Evolutionary conservation across 37 sponge, comb jelly and placozoan genomes (phyloP).

Genomic region (Beroe forskalii): DNA sequence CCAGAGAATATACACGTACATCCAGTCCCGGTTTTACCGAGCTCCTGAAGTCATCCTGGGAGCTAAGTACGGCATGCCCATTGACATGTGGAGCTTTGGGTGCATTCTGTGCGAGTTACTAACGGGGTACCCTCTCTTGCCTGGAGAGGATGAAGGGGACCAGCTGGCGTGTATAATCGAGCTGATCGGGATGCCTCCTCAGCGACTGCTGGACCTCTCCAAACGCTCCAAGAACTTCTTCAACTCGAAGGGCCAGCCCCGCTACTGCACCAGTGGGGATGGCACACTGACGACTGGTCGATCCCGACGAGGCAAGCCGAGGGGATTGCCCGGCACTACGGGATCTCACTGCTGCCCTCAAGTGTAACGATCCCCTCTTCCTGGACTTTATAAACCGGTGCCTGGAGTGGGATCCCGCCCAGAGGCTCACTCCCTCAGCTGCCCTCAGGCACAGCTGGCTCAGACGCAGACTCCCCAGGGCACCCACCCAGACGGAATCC

Average conservation of each 20-base stretch:
- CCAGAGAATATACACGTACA: conserved; percentile 95
- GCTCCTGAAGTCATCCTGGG: conserved; percentile 96
- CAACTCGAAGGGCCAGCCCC: conserved; percentile 78
- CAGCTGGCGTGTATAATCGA: conserved; percentile 94
- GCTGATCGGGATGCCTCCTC: conserved; percentile 83
- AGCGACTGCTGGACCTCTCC: conserved; percentile 75
- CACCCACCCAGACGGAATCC: conserved; percentile 64
- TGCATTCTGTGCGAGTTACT: conserved; percentile 92
- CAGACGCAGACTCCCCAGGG: conserved; percentile 65
- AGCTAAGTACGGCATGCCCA: conserved; percentile 91
- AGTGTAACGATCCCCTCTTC: conserved; percentile 86
- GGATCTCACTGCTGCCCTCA: conserved; percentile 84
- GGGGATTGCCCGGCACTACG: conserved; percentile 84
- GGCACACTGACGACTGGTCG: conserved; percentile 69
- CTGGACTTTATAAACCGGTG: conserved; percentile 77
- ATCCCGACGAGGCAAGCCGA: conserved; percentile 84
- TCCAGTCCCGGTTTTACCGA: conserved; percentile 92
- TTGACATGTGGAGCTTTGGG: conserved; percentile 98
- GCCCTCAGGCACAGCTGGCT: conserved; percentile 86
- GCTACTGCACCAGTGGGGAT: conserved; percentile 60
- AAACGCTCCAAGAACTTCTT: conserved; percentile 79
- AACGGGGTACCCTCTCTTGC: conserved; percentile 91
- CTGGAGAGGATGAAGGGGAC: conserved; percentile 91
- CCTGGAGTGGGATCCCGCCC: conserved; percentile 76
- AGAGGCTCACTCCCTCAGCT: conserved; percentile 75